Evolutionary conservation across 2,888 invertebrate species (phyloP), one percentile per base, ranked within the genome.

Genomic region (Eristalinus aeneus): DNA sequence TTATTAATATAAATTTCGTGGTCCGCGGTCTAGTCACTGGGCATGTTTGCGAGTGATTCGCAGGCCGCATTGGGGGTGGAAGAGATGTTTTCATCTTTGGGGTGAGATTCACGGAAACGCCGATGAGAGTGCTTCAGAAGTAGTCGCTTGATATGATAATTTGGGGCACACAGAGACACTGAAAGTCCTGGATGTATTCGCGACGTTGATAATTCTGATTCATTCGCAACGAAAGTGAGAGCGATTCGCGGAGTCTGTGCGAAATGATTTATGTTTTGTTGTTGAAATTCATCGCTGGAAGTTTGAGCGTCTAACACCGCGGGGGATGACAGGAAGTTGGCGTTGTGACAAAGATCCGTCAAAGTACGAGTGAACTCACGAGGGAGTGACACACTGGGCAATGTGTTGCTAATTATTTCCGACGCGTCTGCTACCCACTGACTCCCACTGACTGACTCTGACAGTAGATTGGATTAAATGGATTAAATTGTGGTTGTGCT

Each of bases 91-190:
- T 54, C 63, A 54, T 36, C 23, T 32, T 16, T 56, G 46, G 75
- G 75, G 75, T 60, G 46, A 27, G n/a, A 53, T 76, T 67, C 68
- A 9, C 27, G 68, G 76, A 76, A 76, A 76, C 9, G 1, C 23
- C 68, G 76, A 68, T 76, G 67, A 76, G 67, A 61, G 56, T 68
- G 32, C 46, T 3, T 46, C 60, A 20, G 31, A 60, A 67, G 54
- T 60, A 67, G 46, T 46, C 61, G 60, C 20, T 36, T 31, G 53
- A 75, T 67, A 12, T 53, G 34, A 76, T 76, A 53, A 76, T 68
- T 68, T 22, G 58, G 20, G n/a, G 22, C n/a, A 34, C 9, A 23
- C 64, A n/a, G 53, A 8, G 46, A 46, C 46, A 16, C 46, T 16
- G 46, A 0, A 5, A 16, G 46, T 8, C 27, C 5, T 27, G 8